Percentiles rank a stretch among this genome's conserved stretches.
These are phyloP conservation scores for Oryctes rhinoceros DNA, from an alignment of 1,140 invertebrate genomes.

Conservation along the genomic window DNA sequence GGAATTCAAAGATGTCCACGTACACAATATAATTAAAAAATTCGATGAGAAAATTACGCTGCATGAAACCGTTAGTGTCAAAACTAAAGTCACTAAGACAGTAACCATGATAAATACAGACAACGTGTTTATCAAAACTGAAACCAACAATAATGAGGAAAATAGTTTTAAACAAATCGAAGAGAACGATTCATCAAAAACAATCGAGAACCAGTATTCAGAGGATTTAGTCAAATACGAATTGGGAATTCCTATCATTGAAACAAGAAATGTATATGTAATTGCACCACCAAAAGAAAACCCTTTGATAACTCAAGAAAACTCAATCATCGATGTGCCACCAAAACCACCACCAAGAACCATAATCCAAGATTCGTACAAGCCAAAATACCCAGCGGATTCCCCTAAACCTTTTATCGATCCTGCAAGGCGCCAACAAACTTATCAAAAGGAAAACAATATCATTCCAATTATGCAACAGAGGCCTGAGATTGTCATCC, in stretches of 20 bases:
- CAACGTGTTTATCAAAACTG: conserved; percentile 42
- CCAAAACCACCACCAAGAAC: conserved; percentile 62
- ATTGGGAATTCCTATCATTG: conserved; percentile 53
- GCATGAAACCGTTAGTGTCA: conserved; percentile 7
- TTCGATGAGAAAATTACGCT: conserved; percentile 52
- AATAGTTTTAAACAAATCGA: not conserved
- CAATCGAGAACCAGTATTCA: not conserved
- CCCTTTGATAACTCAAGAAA: not conserved
- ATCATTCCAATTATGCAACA: not conserved
- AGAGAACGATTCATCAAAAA: conserved; percentile 4
- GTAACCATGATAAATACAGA: conserved; percentile 38
- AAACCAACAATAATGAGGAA: not conserved
- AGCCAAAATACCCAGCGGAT: conserved; percentile 54
- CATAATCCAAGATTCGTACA: conserved; percentile 47
- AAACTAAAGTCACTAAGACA: conserved; percentile 19
- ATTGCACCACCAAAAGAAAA: not conserved
- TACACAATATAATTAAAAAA: conserved; percentile 59
- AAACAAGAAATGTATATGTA: conserved; percentile 37
- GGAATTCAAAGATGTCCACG: conserved; percentile 58
- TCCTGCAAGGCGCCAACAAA: conserved; percentile 23
- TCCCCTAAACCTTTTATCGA: conserved; percentile 48
- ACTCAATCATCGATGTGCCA: conserved; percentile 52
- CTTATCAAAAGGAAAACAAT: not conserved
- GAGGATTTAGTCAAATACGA: conserved; percentile 49
- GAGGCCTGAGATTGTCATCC: conserved; percentile 6